Base-by-base conservation (phyloP, 2,797 vertebrate species). In the Benthosema pterotum region DNA sequence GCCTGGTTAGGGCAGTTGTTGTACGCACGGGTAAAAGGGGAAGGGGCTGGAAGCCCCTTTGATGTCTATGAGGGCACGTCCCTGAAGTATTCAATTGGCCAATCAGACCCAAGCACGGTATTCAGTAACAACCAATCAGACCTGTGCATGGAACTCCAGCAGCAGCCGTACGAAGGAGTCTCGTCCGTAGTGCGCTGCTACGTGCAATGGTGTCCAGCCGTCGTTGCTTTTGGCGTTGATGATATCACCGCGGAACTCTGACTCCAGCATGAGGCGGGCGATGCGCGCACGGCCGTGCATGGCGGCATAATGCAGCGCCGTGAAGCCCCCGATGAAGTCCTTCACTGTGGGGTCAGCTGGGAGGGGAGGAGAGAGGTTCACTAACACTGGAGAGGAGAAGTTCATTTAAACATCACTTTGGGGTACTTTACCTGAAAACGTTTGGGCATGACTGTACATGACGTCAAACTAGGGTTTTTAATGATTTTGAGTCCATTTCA, bases 211-310 rank as follows among this genome's bases (percentile, higher is more conserved):
- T 6, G 97, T 99, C 97, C 97, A 99, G 69, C 97, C 97, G 0
- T 99, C 97, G 2, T 98, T 98, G 92, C 97, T 99, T 82, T 98
- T 98, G 9, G 97, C 97, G 0, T 99, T 97, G 55, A 99, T 98
- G 60, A 99, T 98, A 88, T 98, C 97, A 42, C 94, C 90, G 32
- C 96, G 91, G 60, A 94, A 95, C 67, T 99, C 97, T 0, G 97
- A 99, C 18, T 99, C 97, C 76, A 99, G 74, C 96, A 99, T 98
- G 25, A 99, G 87, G 52, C 98, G 94, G 3, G 98, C 98, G 0
- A 99, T 98, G 83, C 97, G 93, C 0, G 97, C 96, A 60, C 98
- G 92, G 82, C 97, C 98, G 0, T 99, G 97, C 98, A 99, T 99
- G 75, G 98, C 98, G 2, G 98, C 97, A 0, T 99, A 99, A 71